A percentile compares a stretch with the other conserved stretches of the same genome.
These are phyloP conservation scores for Phthorimaea operculella DNA, from an alignment of 1,140 invertebrate genomes.

Conservation along the genomic window DNA sequence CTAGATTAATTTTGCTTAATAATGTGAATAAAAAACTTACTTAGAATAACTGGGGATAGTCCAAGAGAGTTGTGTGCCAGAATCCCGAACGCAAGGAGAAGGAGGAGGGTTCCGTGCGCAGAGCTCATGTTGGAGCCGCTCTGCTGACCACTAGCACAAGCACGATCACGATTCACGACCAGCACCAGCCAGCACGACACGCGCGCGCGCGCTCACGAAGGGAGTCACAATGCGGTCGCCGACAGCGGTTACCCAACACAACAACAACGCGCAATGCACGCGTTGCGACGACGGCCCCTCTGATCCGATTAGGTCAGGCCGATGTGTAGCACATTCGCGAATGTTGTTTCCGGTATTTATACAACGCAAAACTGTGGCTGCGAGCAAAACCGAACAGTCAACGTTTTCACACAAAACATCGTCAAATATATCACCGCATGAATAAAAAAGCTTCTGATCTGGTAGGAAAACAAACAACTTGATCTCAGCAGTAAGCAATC, in stretches of 20 bases:
- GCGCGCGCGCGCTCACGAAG: too few species aligned
- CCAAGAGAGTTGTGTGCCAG: conserved; percentile 40
- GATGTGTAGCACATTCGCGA: conserved; percentile 12
- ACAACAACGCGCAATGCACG: not conserved
- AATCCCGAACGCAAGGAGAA: conserved; percentile 16
- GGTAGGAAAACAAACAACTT: too few species aligned
- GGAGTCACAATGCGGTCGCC: too few species aligned
- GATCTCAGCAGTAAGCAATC: too few species aligned
- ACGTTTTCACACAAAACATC: too few species aligned
- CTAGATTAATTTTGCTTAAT: too few species aligned
- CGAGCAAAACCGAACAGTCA: too few species aligned
- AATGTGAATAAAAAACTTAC: conserved; percentile 26
- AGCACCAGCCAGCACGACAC: not conserved
- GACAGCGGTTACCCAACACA: not conserved
- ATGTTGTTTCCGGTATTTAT: conserved; percentile 10
- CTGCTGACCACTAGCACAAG: too few species aligned
- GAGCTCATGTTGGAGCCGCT: not conserved
- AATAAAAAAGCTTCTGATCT: too few species aligned
- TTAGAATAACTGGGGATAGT: conserved; percentile 55
- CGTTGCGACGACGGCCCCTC: not conserved
- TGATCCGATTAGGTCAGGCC: not conserved
- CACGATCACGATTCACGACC: not conserved
- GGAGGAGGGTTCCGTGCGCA: not conserved
- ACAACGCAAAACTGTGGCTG: not conserved
- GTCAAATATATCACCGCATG: too few species aligned